phyloP scores from a whole-genome alignment of 2,113 vertebrate genomes.

The Herpailurus yagouaroundi region DNA sequence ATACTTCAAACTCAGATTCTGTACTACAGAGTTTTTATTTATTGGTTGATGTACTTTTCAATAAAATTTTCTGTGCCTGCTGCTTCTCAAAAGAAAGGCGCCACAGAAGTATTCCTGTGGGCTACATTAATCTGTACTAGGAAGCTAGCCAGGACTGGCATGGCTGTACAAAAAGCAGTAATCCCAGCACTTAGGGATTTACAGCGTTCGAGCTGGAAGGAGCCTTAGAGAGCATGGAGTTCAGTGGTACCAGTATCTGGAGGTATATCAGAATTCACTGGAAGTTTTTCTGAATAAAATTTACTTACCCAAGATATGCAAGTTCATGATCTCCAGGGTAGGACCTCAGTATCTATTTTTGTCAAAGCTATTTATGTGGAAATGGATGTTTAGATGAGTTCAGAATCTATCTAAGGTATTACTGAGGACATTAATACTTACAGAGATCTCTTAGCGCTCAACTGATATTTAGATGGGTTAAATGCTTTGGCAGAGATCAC shows the following conservation, averaged over 20 bases:
- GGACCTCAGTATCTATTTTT: not conserved
- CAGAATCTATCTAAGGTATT: not conserved
- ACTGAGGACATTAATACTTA: not conserved
- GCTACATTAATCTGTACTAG: conserved; percentile 7
- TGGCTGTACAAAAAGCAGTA: not conserved
- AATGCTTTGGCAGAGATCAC: not conserved
- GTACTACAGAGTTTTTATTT: conserved; percentile 12
- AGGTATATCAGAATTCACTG: not conserved
- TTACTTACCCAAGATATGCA: not conserved
- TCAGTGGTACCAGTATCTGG: not conserved
- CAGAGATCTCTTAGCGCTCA: not conserved
- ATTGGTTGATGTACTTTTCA: not conserved
- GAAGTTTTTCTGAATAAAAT: not conserved
- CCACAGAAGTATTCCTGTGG: not conserved
- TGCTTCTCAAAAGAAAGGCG: conserved; percentile 43
- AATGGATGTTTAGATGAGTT: not conserved
- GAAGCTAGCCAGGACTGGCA: not conserved
- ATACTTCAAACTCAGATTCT: conserved; percentile 17
- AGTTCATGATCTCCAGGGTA: not conserved
- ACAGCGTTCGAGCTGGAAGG: not conserved
- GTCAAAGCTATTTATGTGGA: conserved; percentile 30
- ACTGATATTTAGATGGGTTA: not conserved
- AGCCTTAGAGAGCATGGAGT: not conserved
- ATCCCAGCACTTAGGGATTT: not conserved
- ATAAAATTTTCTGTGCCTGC: not conserved